Evolutionary conservation across 1,140 invertebrate species (phyloP).

Genomic region (Chelonus insularis): DNA sequence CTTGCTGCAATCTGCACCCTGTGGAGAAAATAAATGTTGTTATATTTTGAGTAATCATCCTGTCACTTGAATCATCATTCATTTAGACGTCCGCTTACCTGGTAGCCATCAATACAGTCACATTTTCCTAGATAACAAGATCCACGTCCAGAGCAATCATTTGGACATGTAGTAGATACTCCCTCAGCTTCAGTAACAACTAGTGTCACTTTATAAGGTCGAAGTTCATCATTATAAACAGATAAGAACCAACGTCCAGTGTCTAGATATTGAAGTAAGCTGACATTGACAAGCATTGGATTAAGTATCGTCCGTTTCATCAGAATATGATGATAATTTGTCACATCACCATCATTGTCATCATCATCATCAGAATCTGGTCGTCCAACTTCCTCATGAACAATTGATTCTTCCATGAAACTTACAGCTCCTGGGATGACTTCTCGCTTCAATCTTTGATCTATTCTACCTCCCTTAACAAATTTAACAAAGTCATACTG

Average conservation of each 20-base stretch:
- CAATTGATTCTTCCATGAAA: slow-evolving; percentile 54
- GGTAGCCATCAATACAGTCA: slow-evolving; percentile 93
- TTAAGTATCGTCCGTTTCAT: slow-evolving; percentile 61
- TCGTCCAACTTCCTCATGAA: slow-evolving; percentile 12
- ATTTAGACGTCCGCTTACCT: slow-evolving; percentile 69
- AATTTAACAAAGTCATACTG: slow-evolving; percentile 96
- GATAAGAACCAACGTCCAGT: slow-evolving; percentile 94
- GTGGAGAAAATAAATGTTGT: slow-evolving; percentile 19
- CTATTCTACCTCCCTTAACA: slow-evolving; percentile 78
- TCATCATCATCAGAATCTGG: slow-evolving; percentile 24
- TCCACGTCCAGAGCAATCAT: slow-evolving; percentile 93
- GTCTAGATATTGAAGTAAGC: slow-evolving; percentile 85
- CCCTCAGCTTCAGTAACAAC: slow-evolving; percentile 83
- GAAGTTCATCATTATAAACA: slow-evolving; percentile 91
- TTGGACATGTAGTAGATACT: slow-evolving; percentile 85
- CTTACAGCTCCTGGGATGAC: slow-evolving; percentile 51
- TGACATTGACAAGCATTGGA: slow-evolving; percentile 79
- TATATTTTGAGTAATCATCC: background rate
- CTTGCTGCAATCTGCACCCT: slow-evolving; percentile 63
- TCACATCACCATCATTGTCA: background rate
- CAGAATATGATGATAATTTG: slow-evolving; percentile 48
- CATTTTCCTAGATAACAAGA: slow-evolving; percentile 94
- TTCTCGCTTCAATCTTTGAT: slow-evolving; percentile 69
- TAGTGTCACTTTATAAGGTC: slow-evolving; percentile 78
- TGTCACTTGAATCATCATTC: too few species aligned